Evolutionary conservation across 2,113 vertebrate genomes (phyloP).

Genomic region (Piaya cayana): DNA sequence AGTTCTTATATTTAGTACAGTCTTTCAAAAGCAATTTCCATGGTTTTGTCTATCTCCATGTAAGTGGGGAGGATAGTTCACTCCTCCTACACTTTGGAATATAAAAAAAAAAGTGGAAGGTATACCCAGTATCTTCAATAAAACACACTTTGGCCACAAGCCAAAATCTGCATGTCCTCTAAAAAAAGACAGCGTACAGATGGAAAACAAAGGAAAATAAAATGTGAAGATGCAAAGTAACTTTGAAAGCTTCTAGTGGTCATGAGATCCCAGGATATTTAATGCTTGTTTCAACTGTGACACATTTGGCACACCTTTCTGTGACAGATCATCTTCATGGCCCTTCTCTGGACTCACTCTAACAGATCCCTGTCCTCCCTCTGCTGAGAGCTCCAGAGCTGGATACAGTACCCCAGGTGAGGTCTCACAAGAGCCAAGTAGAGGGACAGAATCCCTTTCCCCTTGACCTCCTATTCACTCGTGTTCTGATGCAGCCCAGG

Average conservation of each 20-base stretch:
- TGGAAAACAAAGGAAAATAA: not conserved
- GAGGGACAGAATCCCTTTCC: too few species aligned
- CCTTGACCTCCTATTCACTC: too few species aligned
- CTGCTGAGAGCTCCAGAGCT: too few species aligned
- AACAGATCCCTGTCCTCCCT: too few species aligned
- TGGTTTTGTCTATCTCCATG: not conserved
- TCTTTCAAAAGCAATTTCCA: not conserved
- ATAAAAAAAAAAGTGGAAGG: not conserved
- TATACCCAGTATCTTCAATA: not conserved
- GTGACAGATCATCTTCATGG: not conserved
- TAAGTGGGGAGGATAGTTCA: not conserved
- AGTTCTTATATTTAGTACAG: not conserved
- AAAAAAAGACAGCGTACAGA: fast-evolving
- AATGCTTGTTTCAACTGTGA: not conserved
- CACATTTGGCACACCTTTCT: not conserved
- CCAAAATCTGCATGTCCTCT: not conserved
- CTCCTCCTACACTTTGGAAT: not conserved
- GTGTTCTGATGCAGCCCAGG: too few species aligned
- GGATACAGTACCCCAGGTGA: too few species aligned
- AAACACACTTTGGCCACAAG: not conserved
- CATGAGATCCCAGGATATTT: not conserved
- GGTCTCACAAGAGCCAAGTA: too few species aligned
- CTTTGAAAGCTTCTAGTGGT: not conserved
- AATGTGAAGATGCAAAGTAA: not conserved
- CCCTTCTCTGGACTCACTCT: too few species aligned